phyloP scores from a whole-genome alignment of 2,888 invertebrate species.

The Teleiodes luculella region DNA sequence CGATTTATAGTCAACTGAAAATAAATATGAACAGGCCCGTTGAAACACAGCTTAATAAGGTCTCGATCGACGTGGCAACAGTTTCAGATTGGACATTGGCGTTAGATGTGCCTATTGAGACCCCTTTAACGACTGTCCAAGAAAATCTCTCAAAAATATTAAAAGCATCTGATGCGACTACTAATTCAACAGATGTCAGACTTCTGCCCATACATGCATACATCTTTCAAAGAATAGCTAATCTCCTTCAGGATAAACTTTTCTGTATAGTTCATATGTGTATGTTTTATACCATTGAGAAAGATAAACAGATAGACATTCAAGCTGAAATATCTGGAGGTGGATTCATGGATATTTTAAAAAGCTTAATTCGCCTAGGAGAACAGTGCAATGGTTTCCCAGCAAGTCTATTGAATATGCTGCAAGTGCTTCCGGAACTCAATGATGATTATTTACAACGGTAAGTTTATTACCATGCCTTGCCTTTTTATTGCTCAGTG shows the following conservation, averaged over 20 bases:
- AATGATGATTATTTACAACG: slow-evolving; percentile 27
- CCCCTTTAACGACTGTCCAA: slow-evolving; percentile 34
- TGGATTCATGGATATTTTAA: slow-evolving; percentile 27
- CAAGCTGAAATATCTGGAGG: neutral
- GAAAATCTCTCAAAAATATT: slow-evolving; percentile 35
- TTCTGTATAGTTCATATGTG: slow-evolving; percentile 29
- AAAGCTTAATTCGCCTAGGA: slow-evolving; percentile 34
- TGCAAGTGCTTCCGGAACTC: slow-evolving; percentile 43
- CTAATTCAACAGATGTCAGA: slow-evolving; percentile 39
- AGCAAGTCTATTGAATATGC: slow-evolving; percentile 45
- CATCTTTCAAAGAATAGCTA: slow-evolving; percentile 59
- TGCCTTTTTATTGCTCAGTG: no score
- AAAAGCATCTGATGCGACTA: slow-evolving; percentile 25
- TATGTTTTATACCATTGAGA: slow-evolving; percentile 18
- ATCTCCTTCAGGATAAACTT: slow-evolving; percentile 42
- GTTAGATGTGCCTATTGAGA: slow-evolving; percentile 47
- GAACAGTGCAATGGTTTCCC: slow-evolving; percentile 47
- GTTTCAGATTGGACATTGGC: slow-evolving; percentile 42
- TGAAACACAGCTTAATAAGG: slow-evolving; percentile 44
- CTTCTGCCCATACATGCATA: slow-evolving; percentile 80
- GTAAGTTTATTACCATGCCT: slow-evolving; percentile 32
- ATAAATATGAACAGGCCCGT: slow-evolving; percentile 52
- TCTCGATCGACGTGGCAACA: slow-evolving; percentile 32
- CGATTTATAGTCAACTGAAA: slow-evolving; percentile 41
- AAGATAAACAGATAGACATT: neutral